A percentile compares a stretch with the other conserved stretches of the same genome.
Evolutionary conservation across 2,113 vertebrate genomes (phyloP).

Genomic region (Cottus gobio): DNA sequence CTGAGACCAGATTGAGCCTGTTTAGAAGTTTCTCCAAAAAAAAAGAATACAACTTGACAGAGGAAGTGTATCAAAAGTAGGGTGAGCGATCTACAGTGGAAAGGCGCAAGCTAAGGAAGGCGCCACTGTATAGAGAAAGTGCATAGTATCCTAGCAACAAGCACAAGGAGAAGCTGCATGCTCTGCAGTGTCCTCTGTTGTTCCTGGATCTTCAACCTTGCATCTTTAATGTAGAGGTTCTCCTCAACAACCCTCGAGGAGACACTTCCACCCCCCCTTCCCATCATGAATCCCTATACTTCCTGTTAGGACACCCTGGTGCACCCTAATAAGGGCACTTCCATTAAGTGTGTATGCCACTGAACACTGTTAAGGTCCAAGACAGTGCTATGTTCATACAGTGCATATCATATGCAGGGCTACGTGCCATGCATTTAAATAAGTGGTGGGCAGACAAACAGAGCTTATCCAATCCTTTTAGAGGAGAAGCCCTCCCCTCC

Average conservation of each 20-base stretch:
- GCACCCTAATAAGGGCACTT: conserved; percentile 27
- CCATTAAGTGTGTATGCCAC: conserved; percentile 35
- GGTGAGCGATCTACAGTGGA: conserved; percentile 7
- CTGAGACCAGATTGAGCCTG: conserved; percentile 46
- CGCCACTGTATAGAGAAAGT: conserved; percentile 37
- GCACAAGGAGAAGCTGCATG: conserved; percentile 58
- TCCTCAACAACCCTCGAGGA: conserved; percentile 16
- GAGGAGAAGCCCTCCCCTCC: conserved; percentile 50
- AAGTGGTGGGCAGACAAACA: conserved; percentile 62
- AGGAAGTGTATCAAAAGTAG: conserved; percentile 20
- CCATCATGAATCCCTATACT: neutral
- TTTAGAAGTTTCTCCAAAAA: conserved; percentile 46
- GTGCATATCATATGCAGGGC: conserved; percentile 58
- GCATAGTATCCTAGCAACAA: conserved; percentile 82
- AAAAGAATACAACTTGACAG: conserved; percentile 33
- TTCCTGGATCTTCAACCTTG: conserved; percentile 65
- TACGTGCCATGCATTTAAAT: conserved; percentile 71
- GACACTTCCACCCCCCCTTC: conserved; percentile 8
- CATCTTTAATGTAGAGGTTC: conserved; percentile 39
- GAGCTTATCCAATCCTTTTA: conserved; percentile 70
- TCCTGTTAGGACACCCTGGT: conserved; percentile 15
- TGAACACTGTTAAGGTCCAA: conserved; percentile 48
- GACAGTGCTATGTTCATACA: conserved; percentile 47
- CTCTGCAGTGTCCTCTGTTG: conserved; percentile 70
- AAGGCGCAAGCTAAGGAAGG: conserved; percentile 19